Evolutionary conservation across 2,113 vertebrate species (phyloP).

Genomic region (Thryonomys swinderianus): DNA sequence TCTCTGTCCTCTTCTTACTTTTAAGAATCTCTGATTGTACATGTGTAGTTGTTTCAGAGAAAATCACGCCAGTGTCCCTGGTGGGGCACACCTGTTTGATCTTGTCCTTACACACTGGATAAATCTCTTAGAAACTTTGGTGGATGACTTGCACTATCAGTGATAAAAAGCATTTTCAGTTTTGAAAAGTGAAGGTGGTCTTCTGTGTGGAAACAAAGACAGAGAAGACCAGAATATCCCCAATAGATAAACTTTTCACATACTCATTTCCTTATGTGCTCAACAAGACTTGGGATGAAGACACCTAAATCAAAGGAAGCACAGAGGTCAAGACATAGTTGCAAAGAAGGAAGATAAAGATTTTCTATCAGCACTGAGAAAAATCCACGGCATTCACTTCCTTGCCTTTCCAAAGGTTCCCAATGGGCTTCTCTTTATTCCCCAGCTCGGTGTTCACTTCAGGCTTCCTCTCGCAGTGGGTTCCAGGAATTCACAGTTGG

Average conservation of each 20-base stretch:
- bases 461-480: fast-evolving
- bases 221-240: fast-evolving
- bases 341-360: fast-evolving
- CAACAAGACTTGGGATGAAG: fast-evolving
- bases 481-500: fast-evolving
- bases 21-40: not conserved
- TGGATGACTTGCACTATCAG: fast-evolving
- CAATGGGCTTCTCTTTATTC: fast-evolving
- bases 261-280: fast-evolving
- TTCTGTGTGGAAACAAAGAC: not conserved
- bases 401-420: not conserved
- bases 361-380: not conserved
- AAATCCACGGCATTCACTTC: fast-evolving
- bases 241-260: not conserved
- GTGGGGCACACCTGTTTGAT: fast-evolving
- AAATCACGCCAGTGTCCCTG: fast-evolving
- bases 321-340: fast-evolving
- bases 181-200: not conserved
- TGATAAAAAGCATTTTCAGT: not conserved
- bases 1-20: not conserved
- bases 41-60: not conserved
- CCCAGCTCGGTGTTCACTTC: fast-evolving
- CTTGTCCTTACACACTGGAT: fast-evolving
- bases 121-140: fast-evolving
- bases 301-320: fast-evolving